Percentiles rank a stretch among this genome's conserved stretches.
Conservation (phyloP, 2,888 invertebrate species). For the Acanthacorydalis orientalis region DNA sequence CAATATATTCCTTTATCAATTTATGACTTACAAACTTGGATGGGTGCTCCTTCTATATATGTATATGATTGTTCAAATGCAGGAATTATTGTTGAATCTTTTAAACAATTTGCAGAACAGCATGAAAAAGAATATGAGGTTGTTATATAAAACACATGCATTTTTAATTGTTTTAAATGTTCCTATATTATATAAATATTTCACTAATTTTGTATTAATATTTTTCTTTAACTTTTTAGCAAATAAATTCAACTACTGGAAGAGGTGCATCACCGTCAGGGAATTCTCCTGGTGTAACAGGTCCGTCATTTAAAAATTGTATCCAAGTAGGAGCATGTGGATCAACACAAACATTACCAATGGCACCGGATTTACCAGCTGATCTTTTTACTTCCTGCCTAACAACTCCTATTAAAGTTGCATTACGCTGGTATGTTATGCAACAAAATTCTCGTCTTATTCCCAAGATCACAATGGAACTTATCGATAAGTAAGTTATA, state of each 20-base stretch:
- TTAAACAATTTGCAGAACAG: slow-evolving; percentile 77
- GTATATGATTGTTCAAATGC: slow-evolving; percentile 99
- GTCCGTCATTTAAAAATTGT: slow-evolving; percentile 63
- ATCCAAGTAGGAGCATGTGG: slow-evolving; percentile 95
- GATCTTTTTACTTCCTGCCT: slow-evolving; percentile 95
- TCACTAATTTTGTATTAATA: not conserved
- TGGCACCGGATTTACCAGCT: slow-evolving; percentile 94
- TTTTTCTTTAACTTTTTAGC: not conserved
- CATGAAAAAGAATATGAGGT: slow-evolving; percentile 70
- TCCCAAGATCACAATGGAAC: slow-evolving; percentile 64
- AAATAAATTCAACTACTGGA: slow-evolving; percentile 1
- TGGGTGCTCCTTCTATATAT: slow-evolving; percentile 97
- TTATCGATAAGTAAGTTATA: slow-evolving; percentile 64
- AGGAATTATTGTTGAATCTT: slow-evolving; percentile 85
- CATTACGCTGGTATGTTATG: slow-evolving; percentile 86
- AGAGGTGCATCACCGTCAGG: slow-evolving; percentile 4
- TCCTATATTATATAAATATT: not conserved
- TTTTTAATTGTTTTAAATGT: not conserved
- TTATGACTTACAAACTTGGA: slow-evolving; percentile 97
- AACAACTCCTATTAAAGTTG: slow-evolving; percentile 95
- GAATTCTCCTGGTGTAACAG: slow-evolving; percentile 11
- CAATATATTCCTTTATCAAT: slow-evolving; percentile 98
- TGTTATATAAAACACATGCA: not conserved
- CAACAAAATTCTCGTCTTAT: slow-evolving; percentile 68
- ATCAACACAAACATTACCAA: slow-evolving; percentile 83